These are phyloP conservation scores for Pogonomyrmex barbatus DNA, from an alignment of 1,140 invertebrate genomes.

Conservation along the genomic window DNA sequence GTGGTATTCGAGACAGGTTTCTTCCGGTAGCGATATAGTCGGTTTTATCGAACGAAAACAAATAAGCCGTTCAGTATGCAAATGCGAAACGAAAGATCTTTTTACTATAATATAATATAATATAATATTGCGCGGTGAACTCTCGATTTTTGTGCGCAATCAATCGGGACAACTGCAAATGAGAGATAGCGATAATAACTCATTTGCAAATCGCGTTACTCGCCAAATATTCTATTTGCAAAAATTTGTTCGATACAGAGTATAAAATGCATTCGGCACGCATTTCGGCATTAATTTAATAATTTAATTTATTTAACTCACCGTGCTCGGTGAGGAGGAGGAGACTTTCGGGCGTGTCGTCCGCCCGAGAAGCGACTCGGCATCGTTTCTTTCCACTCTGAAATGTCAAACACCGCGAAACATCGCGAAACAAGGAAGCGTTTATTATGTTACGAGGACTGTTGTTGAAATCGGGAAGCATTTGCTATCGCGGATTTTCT, in stretches of 20 bases:
- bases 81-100: neutral
- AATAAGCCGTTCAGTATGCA: neutral
- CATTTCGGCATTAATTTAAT: neutral
- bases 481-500: neutral
- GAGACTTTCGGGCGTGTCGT: neutral
- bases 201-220: neutral
- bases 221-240: neutral
- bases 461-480: constrained; percentile 15
- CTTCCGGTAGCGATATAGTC: neutral
- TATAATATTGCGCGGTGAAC: neutral
- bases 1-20: neutral
- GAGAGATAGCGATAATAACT: neutral
- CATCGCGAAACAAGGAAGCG: neutral
- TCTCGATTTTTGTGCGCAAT: neutral
- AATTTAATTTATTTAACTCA: neutral
- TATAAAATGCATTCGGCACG: neutral
- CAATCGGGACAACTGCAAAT: neutral
- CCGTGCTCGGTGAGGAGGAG: neutral
- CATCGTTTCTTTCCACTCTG: neutral
- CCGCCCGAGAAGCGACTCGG: neutral
- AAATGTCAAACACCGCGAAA: neutral
- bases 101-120: neutral
- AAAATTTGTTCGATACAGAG: neutral
- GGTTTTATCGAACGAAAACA: constrained; percentile 21
- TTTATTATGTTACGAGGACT: neutral